A percentile compares a stretch with the other conserved stretches of the same genome.
Evolutionary conservation across 1,140 invertebrate species (phyloP).

Genomic region (Drosophila azteca): DNA sequence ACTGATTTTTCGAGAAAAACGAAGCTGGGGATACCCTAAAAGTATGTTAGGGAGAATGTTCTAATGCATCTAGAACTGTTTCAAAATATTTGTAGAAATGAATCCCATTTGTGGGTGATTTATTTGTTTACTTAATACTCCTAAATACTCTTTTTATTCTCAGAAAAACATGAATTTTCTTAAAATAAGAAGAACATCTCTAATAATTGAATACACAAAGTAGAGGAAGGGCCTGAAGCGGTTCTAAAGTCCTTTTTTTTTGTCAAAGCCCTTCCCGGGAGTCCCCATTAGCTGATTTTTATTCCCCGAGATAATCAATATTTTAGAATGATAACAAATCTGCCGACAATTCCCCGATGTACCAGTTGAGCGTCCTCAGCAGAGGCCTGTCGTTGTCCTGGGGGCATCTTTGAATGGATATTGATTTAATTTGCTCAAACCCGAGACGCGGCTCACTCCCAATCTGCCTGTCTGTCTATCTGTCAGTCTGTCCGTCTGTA

Average conservation of each 20-base stretch:
- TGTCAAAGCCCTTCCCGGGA: slow-evolving; percentile 7
- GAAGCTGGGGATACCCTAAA: no score
- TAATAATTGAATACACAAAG: not conserved
- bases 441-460: slow-evolving; percentile 12
- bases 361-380: slow-evolving; percentile 21
- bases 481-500: not conserved
- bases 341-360: slow-evolving; percentile 48
- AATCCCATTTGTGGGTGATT: no score
- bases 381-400: slow-evolving; percentile 28
- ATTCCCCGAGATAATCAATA: slow-evolving; percentile 45
- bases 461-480: not conserved
- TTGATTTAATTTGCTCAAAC: slow-evolving; percentile 66
- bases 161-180: no score
- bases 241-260: no score
- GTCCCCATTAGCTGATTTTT: slow-evolving; percentile 25
- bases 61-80: no score
- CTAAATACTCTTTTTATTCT: no score
- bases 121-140: no score
- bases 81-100: no score
- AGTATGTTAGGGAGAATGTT: no score
- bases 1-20: not conserved
- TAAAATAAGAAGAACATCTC: no score
- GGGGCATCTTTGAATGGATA: slow-evolving; percentile 44
- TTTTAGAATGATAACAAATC: slow-evolving; percentile 49
- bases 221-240: not conserved